Conservation (phyloP, 2,888 invertebrate genomes). For the Ophion ventricosus region DNA sequence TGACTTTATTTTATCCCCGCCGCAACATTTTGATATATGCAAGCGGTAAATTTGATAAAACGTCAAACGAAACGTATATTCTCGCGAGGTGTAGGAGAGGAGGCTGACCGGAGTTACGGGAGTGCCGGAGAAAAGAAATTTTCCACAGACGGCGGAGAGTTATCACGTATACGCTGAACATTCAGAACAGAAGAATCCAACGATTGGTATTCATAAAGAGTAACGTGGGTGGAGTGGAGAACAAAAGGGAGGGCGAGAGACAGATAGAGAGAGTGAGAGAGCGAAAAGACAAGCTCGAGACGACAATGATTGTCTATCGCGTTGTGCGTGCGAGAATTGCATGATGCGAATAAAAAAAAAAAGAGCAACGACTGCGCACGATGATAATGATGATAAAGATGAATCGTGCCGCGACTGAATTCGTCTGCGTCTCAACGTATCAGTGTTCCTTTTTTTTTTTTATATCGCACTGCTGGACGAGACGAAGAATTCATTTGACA, state of each 20-base stretch:
- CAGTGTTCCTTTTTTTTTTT: background rate
- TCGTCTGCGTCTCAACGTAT: conserved; percentile 2
- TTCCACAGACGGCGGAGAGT: conserved; percentile 41
- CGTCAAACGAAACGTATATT: conserved; percentile 5
- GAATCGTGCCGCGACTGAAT: conserved; percentile 44
- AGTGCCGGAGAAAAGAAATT: background rate
- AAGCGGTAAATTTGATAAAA: too few relatives aligned
- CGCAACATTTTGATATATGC: too few relatives aligned
- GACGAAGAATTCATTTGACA: background rate
- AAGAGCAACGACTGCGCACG: conserved; percentile 8
- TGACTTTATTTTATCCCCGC: too few relatives aligned
- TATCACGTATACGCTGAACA: conserved; percentile 56
- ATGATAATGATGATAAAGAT: conserved; percentile 54
- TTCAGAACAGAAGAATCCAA: conserved; percentile 60
- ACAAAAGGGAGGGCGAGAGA: conserved; percentile 44
- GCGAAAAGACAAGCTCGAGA: conserved; percentile 37
- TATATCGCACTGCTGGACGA: background rate
- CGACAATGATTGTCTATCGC: conserved; percentile 59
- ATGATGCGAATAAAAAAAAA: conserved; percentile 46
- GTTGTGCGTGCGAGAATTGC: conserved; percentile 60
- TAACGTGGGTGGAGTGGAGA: conserved; percentile 33
- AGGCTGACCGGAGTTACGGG: background rate
- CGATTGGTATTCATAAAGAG: conserved; percentile 63
- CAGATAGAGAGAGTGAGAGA: conserved; percentile 22
- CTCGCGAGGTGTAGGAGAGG: background rate